Conservation (phyloP, 1,140 invertebrate species). For the Ceratitis capitata region DNA sequence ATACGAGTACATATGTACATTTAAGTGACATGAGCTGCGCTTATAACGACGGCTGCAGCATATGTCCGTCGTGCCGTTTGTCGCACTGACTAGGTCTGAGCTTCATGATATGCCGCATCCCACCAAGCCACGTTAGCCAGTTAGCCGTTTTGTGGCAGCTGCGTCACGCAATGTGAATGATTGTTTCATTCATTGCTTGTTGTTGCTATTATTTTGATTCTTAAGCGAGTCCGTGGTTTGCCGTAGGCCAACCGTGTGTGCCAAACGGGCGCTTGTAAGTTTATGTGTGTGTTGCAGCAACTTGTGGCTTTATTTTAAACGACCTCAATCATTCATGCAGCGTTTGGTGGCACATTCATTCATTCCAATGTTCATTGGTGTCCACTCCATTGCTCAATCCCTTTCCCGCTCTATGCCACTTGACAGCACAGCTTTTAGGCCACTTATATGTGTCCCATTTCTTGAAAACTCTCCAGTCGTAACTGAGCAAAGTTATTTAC, state of each 20-base stretch:
- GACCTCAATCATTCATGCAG: background rate
- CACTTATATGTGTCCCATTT: background rate
- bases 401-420: background rate
- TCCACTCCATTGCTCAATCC: background rate
- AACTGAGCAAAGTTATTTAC: background rate
- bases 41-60: background rate
- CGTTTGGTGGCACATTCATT: background rate
- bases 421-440: background rate
- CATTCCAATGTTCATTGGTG: background rate
- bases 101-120: too few relatives aligned
- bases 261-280: background rate
- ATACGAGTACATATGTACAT: too few relatives aligned
- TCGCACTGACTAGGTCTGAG: background rate
- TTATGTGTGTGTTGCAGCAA: background rate
- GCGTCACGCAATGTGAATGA: background rate
- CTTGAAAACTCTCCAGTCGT: background rate
- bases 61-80: background rate
- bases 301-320: background rate
- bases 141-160: background rate
- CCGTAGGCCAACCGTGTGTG: background rate
- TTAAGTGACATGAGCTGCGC: background rate
- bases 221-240: background rate
- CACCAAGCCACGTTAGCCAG: background rate
- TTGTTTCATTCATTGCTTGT: slow-evolving; percentile 1
- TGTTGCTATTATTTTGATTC: background rate